Percentiles rank a stretch among this genome's conserved stretches.
Evolutionary conservation across 1,140 invertebrate genomes (phyloP).

Genomic region (Radopholus similis): DNA sequence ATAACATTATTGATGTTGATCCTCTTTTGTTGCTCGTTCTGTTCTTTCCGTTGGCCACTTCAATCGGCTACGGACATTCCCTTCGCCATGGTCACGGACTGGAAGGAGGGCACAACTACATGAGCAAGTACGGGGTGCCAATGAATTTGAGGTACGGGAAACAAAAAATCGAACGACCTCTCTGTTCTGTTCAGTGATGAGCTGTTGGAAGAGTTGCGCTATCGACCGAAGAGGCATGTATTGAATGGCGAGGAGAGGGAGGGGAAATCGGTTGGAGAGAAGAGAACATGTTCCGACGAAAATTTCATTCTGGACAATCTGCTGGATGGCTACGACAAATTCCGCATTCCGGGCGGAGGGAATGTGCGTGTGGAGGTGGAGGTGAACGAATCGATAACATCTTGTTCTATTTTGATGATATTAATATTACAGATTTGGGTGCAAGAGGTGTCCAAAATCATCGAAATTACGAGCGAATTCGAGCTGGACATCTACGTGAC

Average conservation of each 20-base stretch:
- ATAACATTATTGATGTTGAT: background rate
- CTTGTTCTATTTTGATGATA: background rate
- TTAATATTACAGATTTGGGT: constrained; percentile 53
- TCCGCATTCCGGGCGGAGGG: constrained; percentile 53
- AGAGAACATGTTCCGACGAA: constrained; percentile 37
- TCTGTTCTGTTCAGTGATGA: background rate
- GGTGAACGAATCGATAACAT: constrained; percentile 22
- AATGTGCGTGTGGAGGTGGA: constrained; percentile 55
- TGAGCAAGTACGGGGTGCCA: constrained; percentile 29
- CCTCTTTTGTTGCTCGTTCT: background rate
- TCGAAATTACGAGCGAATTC: constrained; percentile 59
- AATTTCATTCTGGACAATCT: constrained; percentile 41
- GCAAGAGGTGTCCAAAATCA: constrained; percentile 60
- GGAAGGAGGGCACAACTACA: constrained; percentile 4
- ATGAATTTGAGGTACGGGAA: constrained; percentile 28
- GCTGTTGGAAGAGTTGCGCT: background rate
- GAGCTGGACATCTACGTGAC: constrained; percentile 60
- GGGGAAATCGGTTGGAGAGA: background rate
- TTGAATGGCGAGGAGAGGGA: background rate
- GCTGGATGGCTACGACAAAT: constrained; percentile 49
- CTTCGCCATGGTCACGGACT: background rate
- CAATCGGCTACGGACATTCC: constrained; percentile 2
- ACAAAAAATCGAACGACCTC: background rate
- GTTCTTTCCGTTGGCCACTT: background rate
- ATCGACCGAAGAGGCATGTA: background rate